Conservation (phyloP, 2,797 vertebrate species). For the Amniataba percoides region DNA sequence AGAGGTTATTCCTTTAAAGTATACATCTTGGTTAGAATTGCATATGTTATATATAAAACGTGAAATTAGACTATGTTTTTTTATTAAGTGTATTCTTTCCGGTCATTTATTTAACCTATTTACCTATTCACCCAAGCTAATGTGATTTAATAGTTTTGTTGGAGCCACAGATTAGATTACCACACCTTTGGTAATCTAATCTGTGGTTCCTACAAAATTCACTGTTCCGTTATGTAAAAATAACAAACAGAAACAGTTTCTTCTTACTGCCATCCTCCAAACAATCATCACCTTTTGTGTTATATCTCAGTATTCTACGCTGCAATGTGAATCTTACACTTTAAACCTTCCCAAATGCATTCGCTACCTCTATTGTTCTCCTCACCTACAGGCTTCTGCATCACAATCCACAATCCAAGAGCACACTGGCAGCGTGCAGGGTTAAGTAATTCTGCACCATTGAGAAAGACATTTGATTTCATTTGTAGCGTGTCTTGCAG, state of each 20-base stretch:
- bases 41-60: not conserved
- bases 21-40: not conserved
- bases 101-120: not conserved
- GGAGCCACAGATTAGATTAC: no score
- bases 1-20: not conserved
- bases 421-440: constrained; percentile 71
- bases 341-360: constrained; percentile 13
- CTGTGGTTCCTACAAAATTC: not conserved
- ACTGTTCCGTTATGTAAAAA: not conserved
- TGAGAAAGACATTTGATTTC: constrained; percentile 90
- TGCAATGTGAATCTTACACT: not conserved
- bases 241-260: not conserved
- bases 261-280: not conserved
- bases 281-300: not conserved
- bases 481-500: constrained; percentile 87
- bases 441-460: constrained; percentile 87
- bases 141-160: not conserved
- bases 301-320: not conserved
- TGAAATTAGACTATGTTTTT: not conserved
- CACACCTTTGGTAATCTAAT: not conserved
- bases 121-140: not conserved
- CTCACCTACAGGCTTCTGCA: constrained; percentile 61
- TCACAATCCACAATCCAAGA: constrained; percentile 72
- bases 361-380: constrained; percentile 65
- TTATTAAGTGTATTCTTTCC: not conserved